These are phyloP conservation scores for Muscina levida DNA, from an alignment of 2,888 invertebrate genomes.

Conservation along the genomic window DNA sequence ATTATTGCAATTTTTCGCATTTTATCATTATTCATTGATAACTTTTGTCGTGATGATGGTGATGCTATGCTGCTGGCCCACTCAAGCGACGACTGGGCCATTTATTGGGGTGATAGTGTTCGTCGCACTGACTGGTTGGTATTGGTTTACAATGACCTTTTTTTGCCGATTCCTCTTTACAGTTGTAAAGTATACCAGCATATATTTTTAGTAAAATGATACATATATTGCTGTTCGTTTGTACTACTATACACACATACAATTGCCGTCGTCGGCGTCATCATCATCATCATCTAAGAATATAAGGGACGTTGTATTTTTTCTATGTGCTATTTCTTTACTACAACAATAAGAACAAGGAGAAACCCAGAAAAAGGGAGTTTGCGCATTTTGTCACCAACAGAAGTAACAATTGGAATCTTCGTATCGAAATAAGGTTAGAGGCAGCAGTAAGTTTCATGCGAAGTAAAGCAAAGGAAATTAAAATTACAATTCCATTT, in stretches of 20 bases:
- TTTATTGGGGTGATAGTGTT: background rate
- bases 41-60: background rate
- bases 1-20: too few species aligned
- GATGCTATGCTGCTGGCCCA: too few species aligned
- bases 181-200: slow-evolving; percentile 39
- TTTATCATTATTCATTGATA: slow-evolving; percentile 15
- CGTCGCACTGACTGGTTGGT: background rate
- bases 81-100: too few species aligned
- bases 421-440: slow-evolving; percentile 1
- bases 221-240: slow-evolving; percentile 6
- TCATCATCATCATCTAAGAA: slow-evolving; percentile 5
- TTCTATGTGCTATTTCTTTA: slow-evolving; percentile 6
- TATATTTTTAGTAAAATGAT: slow-evolving; percentile 37
- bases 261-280: background rate
- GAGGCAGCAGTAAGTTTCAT: background rate
- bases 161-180: slow-evolving; percentile 8
- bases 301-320: slow-evolving; percentile 12
- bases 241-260: slow-evolving; percentile 28
- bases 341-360: slow-evolving; percentile 1
- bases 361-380: slow-evolving; percentile 54
- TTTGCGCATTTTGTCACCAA: slow-evolving; percentile 63
- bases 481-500: too few species aligned
- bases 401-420: too few species aligned
- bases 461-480: too few species aligned
- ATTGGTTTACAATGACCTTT: slow-evolving; percentile 27